Evolutionary conservation across 2,113 vertebrate species (phyloP), one percentile per base, ranked within the genome.

Genomic region (Bambusicola thoracicus): DNA sequence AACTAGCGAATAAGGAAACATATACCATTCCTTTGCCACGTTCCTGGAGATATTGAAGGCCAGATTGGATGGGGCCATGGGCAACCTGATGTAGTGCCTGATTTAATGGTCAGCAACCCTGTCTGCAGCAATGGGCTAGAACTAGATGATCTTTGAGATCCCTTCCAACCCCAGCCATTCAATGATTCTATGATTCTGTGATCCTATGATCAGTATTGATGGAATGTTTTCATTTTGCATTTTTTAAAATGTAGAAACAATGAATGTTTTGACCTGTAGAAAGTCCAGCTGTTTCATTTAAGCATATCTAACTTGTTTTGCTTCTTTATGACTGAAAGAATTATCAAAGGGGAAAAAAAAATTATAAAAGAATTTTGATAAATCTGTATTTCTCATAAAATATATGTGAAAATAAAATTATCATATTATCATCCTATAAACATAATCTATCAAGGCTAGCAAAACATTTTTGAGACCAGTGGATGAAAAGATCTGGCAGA

Each of bases 151-250:
- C 51, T 53, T 53, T 53, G 51, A 53, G 27, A 53, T 53, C 8
- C 27, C 51, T 53, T 53, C 15, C 51, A 29, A 30, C 27, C 51
- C 51, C 29, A 53, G 27, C 27, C 27, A 53, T 53, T 53, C 25
- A 9, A 51, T 51, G 25, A 15, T 27, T 51, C 27, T 15, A 53
- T 53, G 49, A 53, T 27, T 53, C 51, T 53, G 6, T 30, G 27
- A 53, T 30, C 27, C 51, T 30, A 53, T 30, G 9, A 8, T 76
- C 7, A n/a, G 8, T 36, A 40, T 6, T 34, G 40, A 68, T 48
- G 30, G 6, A 4, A 13, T 1, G 6, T 32, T 82, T 84, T 68
- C 24, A 29, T 53, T 70, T 75, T 22, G 0, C 0, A 6, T 46
- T 82, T 72, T 56, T 63, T 51, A 46, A 18, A 2, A 56, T 69